A percentile compares a stretch with the other conserved stretches of the same genome.
Conservation (phyloP, 1,140 invertebrate genomes). For the Eumeta japonica region DNA sequence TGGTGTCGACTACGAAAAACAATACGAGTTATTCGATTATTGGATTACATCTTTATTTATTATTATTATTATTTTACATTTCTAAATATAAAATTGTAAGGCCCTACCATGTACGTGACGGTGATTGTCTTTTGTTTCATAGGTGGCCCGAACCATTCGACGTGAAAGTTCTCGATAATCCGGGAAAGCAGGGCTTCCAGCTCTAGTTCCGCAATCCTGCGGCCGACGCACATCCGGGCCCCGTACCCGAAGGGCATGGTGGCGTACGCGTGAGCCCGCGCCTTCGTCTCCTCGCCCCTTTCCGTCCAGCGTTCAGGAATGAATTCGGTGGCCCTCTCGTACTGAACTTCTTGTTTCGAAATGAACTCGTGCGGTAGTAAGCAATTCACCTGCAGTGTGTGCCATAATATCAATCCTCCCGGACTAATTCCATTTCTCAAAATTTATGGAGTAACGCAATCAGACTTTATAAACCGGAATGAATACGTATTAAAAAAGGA, state of each 20-base stretch:
- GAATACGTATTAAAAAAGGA: too few relatives aligned
- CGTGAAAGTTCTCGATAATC: conserved; percentile 59
- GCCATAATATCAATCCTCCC: too few relatives aligned
- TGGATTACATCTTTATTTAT: too few relatives aligned
- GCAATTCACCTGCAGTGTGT: conserved; percentile 32
- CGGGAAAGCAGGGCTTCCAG: conserved; percentile 64
- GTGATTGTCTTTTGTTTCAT: conserved; percentile 19
- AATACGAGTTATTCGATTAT: too few relatives aligned
- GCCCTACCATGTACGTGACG: conserved; percentile 35
- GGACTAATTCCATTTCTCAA: neutral
- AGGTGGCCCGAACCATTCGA: conserved; percentile 54
- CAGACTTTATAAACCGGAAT: too few relatives aligned
- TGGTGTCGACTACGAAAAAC: too few relatives aligned
- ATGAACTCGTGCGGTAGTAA: conserved; percentile 42
- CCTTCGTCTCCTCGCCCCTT: conserved; percentile 35
- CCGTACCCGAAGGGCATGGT: conserved; percentile 65
- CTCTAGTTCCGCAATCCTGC: conserved; percentile 72
- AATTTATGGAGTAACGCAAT: too few relatives aligned
- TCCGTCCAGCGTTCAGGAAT: conserved; percentile 63
- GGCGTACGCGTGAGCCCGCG: conserved; percentile 58
- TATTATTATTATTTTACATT: conserved; percentile 19
- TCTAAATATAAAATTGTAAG: conserved; percentile 46
- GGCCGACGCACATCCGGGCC: conserved; percentile 58
- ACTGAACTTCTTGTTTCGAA: conserved; percentile 51
- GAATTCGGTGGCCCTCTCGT: conserved; percentile 53